phyloP scores from a whole-genome alignment of 2,888 invertebrate species.

The Argyra leucocephala region DNA sequence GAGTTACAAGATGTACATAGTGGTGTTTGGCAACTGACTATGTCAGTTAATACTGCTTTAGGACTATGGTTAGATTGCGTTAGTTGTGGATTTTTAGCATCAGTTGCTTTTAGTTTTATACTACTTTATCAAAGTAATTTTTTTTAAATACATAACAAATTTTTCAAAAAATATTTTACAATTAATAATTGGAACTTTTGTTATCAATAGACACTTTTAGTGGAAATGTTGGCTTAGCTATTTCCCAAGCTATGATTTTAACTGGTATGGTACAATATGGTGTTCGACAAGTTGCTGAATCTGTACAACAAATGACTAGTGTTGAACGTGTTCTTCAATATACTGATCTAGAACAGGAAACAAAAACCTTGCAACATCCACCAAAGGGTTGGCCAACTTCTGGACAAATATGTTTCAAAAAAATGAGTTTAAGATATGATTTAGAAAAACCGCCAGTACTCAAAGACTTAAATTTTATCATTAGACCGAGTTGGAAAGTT shows the following conservation, averaged over 20 bases:
- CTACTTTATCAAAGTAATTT: constrained; percentile 49
- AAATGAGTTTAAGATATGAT: constrained; percentile 53
- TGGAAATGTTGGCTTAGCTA: constrained; percentile 61
- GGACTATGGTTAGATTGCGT: constrained; percentile 66
- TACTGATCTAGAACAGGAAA: constrained; percentile 56
- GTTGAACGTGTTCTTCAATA: constrained; percentile 66
- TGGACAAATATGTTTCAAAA: constrained; percentile 50
- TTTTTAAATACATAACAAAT: not conserved
- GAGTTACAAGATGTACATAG: constrained; percentile 52
- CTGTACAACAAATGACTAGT: constrained; percentile 59
- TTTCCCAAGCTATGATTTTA: constrained; percentile 57
- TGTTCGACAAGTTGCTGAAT: constrained; percentile 61
- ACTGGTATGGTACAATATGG: constrained; percentile 65
- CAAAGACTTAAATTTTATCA: constrained; percentile 58
- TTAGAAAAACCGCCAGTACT: constrained; percentile 56
- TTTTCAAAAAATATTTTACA: not conserved
- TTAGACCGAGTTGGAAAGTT: constrained; percentile 59
- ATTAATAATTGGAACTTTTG: not conserved
- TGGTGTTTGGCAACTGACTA: constrained; percentile 40
- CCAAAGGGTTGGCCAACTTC: constrained; percentile 58
- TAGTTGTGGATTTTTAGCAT: constrained; percentile 56
- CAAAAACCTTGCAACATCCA: constrained; percentile 44
- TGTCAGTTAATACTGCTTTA: constrained; percentile 49
- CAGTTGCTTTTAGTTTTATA: constrained; percentile 57
- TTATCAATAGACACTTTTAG: constrained; percentile 44